Percentiles rank a stretch among this genome's conserved stretches.
Conservation (phyloP, 30 jellyfish, hydroid and myxozoan species). For the Euphysa ruthae region DNA sequence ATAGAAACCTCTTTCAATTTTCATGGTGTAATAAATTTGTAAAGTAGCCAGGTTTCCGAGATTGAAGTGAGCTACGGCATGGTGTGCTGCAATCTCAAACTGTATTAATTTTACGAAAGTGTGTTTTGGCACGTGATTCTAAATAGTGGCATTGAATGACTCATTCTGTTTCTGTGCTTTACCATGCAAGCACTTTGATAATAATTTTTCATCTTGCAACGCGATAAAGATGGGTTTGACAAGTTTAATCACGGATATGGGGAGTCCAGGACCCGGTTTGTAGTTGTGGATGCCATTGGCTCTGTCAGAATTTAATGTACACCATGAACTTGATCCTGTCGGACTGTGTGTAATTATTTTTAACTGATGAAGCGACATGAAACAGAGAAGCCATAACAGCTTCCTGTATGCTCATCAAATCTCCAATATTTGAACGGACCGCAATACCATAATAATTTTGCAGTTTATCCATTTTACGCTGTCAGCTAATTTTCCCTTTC, state of each 20-base stretch:
- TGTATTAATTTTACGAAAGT: not conserved
- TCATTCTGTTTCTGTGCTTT: too few relatives aligned
- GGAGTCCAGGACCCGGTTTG: not conserved
- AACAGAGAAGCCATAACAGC: too few relatives aligned
- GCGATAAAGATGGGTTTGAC: not conserved
- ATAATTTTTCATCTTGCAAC: not conserved
- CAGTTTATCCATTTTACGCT: not conserved
- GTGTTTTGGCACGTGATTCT: not conserved
- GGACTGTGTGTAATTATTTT: too few relatives aligned
- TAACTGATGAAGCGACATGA: too few relatives aligned
- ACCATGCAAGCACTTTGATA: too few relatives aligned
- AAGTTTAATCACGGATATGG: not conserved
- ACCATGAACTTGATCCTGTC: not conserved
- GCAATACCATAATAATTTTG: not conserved
- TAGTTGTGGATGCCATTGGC: not conserved
- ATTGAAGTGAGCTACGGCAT: not conserved
- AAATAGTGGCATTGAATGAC: not conserved
- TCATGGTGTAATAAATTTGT: not conserved
- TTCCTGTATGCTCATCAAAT: too few relatives aligned
- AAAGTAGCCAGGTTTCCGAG: not conserved
- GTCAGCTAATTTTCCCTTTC: not conserved
- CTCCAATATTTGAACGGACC: too few relatives aligned
- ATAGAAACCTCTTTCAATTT: not conserved
- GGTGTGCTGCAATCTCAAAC: not conserved
- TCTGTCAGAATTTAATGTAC: not conserved